phyloP scores from a whole-genome alignment of 2,888 invertebrate genomes.

The Suillia variegata region DNA sequence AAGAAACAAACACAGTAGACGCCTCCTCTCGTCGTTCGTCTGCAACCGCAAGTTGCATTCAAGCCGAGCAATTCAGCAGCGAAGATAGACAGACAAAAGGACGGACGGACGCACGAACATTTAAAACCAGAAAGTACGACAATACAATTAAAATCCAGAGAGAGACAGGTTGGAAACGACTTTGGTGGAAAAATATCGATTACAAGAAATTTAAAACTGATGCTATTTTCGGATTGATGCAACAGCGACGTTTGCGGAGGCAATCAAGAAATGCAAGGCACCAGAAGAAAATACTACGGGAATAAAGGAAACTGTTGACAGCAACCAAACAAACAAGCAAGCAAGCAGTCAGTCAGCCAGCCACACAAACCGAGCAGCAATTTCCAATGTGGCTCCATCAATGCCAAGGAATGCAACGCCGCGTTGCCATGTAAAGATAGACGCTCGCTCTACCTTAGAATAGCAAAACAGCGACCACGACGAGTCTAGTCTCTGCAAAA shows the following conservation, averaged over 20 bases:
- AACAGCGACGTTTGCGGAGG: neutral
- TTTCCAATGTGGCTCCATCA: neutral
- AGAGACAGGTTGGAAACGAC: neutral
- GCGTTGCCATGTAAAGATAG: neutral
- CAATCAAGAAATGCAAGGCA: neutral
- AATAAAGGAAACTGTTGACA: conserved; percentile 6
- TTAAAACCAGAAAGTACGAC: no score
- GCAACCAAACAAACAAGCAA: neutral
- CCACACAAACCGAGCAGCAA: neutral
- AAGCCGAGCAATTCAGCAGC: no score
- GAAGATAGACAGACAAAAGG: no score
- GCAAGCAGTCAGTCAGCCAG: conserved; percentile 11
- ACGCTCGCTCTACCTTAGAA: neutral
- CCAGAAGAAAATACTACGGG: neutral
- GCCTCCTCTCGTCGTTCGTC: neutral
- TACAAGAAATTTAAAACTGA: neutral
- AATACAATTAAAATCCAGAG: conserved; percentile 2
- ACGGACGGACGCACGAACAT: no score
- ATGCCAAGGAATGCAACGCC: neutral
- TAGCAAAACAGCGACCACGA: no score
- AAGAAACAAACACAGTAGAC: neutral
- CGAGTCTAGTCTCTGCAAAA: neutral
- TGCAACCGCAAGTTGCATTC: no score
- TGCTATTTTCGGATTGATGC: conserved; percentile 2
- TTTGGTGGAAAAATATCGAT: conserved; percentile 2